A percentile compares a stretch with the other conserved stretches of the same genome.
phyloP scores from a whole-genome alignment of 2,797 vertebrate species.

The Echeneis naucrates region DNA sequence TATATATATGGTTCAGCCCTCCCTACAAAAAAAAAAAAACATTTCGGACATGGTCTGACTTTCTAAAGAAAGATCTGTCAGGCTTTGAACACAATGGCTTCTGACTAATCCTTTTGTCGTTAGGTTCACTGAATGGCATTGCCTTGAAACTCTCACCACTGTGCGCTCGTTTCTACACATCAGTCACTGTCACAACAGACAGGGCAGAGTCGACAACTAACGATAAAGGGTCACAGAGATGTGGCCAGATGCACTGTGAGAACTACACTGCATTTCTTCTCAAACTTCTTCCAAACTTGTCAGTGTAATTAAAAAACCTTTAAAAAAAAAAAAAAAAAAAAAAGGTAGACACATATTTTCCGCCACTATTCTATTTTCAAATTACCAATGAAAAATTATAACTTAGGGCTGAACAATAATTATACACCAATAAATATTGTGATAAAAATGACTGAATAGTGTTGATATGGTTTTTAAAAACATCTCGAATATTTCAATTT shows the following conservation, averaged over 20 bases:
- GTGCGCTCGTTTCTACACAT: conserved; percentile 49
- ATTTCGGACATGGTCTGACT: conserved; percentile 24
- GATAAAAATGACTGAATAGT: too few relatives aligned
- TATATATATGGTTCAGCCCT: neutral
- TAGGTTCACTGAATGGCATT: conserved; percentile 43
- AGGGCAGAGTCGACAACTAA: conserved; percentile 30
- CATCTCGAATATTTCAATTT: too few relatives aligned
- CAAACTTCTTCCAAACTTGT: conserved; percentile 46
- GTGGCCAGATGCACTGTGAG: neutral
- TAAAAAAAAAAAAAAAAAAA: too few relatives aligned
- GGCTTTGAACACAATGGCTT: conserved; percentile 43
- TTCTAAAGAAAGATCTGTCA: conserved; percentile 35
- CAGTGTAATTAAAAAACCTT: conserved; percentile 30
- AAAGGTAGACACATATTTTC: neutral
- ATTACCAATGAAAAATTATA: conserved; percentile 39
- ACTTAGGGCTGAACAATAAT: too few relatives aligned
- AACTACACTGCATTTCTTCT: conserved; percentile 25
- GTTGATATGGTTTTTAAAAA: too few relatives aligned
- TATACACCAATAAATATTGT: too few relatives aligned
- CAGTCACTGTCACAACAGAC: conserved; percentile 60
- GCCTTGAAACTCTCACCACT: conserved; percentile 41
- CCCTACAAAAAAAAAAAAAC: neutral
- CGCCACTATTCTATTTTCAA: conserved; percentile 26
- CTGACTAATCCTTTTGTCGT: conserved; percentile 42
- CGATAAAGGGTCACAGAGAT: conserved; percentile 59